Conservation (phyloP, 2,888 invertebrate species). For the Eupithecia centaureata region DNA sequence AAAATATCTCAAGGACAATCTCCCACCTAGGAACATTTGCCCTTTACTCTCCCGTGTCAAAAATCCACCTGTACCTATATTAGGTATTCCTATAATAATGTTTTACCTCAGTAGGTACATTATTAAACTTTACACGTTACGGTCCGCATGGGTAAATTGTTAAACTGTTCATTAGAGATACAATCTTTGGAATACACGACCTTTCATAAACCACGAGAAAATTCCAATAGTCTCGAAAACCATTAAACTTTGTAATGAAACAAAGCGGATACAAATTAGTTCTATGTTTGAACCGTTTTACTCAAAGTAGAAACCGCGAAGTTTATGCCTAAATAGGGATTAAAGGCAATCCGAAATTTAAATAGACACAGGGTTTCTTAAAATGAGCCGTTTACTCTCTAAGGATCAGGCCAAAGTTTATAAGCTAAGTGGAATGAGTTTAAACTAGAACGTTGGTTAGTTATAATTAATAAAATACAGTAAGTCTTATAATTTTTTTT, state of each 20-base stretch:
- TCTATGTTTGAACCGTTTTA: not conserved
- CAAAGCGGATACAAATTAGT: not conserved
- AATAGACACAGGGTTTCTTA: not conserved
- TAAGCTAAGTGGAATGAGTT: not conserved
- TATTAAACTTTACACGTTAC: too few species aligned
- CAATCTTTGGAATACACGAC: not conserved
- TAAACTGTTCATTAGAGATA: not conserved
- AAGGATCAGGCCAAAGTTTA: not conserved
- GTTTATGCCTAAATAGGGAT: not conserved
- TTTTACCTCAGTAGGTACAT: too few species aligned
- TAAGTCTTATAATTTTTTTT: too few species aligned
- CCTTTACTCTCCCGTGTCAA: too few species aligned
- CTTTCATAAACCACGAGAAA: not conserved
- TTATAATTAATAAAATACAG: too few species aligned
- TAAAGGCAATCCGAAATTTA: constrained; percentile 1
- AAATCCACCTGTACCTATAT: too few species aligned
- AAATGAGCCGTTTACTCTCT: not conserved
- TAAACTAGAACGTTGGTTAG: not conserved
- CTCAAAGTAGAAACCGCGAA: not conserved
- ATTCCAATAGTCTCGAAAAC: not conserved
- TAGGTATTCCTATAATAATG: too few species aligned
- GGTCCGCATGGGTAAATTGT: not conserved
- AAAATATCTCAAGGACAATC: too few species aligned
- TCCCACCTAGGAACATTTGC: too few species aligned
- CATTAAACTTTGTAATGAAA: constrained; percentile 14